Evolutionary conservation across 2,888 invertebrate genomes (phyloP).

Genomic region (Troglohyphantes excavatus): DNA sequence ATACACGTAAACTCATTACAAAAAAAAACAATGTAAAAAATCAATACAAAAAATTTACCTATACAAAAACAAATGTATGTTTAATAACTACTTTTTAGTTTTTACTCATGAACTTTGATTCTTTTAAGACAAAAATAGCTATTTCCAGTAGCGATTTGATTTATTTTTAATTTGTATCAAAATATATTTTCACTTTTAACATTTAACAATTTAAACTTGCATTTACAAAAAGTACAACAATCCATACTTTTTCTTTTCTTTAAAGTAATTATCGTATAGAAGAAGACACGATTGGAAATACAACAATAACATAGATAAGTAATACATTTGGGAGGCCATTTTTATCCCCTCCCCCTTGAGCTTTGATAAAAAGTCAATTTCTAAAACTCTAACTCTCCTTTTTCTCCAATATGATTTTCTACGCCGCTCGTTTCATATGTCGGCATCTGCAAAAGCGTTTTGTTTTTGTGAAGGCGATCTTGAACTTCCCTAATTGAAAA

Average conservation of each 20-base stretch:
- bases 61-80: no score
- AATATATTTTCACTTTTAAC: no score
- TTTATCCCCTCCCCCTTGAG: background rate
- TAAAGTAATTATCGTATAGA: background rate
- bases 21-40: no score
- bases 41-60: no score
- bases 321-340: background rate
- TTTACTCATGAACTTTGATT: no score
- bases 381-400: background rate
- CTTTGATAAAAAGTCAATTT: slow-evolving; percentile 33
- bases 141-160: no score
- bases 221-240: background rate
- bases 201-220: no score
- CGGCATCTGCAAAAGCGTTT: slow-evolving; percentile 28
- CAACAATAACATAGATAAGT: background rate
- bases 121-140: no score
- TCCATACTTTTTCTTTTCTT: background rate
- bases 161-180: no score
- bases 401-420: slow-evolving; percentile 22
- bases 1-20: no score
- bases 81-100: no score
- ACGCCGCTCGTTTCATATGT: slow-evolving; percentile 18
- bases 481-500: slow-evolving; percentile 52
- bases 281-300: background rate
- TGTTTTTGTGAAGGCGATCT: slow-evolving; percentile 41